A percentile compares a stretch with the other conserved stretches of the same genome.
phyloP scores from a whole-genome alignment of 2,888 invertebrate species.

The Stenurella melanura region DNA sequence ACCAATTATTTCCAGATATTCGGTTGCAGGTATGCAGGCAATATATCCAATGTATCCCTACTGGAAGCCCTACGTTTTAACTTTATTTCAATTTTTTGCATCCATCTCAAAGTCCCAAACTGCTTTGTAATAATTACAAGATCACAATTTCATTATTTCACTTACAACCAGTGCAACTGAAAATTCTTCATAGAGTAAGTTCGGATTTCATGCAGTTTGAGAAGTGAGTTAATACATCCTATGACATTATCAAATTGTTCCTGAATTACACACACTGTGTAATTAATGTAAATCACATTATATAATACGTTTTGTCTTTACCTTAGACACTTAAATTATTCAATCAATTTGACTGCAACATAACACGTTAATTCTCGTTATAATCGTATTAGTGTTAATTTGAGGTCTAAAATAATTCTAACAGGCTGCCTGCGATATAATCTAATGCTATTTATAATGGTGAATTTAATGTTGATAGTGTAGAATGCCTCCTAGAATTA shows the following conservation, averaged over 20 bases:
- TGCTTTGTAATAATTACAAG: too few species aligned
- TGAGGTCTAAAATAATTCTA: conserved; percentile 42
- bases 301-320: conserved; percentile 23
- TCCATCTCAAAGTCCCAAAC: too few species aligned
- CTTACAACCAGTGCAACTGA: too few species aligned
- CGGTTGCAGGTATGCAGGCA: too few species aligned
- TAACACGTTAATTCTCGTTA: conserved; percentile 29
- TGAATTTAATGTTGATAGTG: conserved; percentile 45
- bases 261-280: neutral
- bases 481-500: conserved; percentile 44
- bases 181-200: too few species aligned
- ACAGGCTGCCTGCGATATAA: conserved; percentile 38
- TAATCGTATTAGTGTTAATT: conserved; percentile 43
- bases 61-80: too few species aligned
- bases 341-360: conserved; percentile 27
- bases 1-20: too few species aligned
- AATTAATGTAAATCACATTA: conserved; percentile 2
- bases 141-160: too few species aligned
- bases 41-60: too few species aligned
- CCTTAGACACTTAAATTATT: conserved; percentile 19
- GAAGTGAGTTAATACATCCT: neutral
- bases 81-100: too few species aligned
- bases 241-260: neutral
- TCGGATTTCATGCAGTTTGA: too few species aligned
- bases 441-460: conserved; percentile 47